Conservation (phyloP, 2,888 invertebrate genomes). For the Odontomyia ornata region DNA sequence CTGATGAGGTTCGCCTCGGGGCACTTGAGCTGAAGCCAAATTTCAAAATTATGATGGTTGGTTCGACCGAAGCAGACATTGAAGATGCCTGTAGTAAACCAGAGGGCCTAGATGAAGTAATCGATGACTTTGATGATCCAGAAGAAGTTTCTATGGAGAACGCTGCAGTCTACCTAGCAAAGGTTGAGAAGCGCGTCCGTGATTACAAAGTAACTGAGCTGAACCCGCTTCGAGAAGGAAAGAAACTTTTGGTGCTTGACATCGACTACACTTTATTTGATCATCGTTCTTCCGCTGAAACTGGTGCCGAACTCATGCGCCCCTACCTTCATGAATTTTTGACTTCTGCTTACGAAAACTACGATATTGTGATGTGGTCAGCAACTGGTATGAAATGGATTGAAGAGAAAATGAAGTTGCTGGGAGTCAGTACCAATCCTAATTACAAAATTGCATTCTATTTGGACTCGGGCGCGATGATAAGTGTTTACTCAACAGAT, state of each 20-base stretch:
- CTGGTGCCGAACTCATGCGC: slow-evolving; percentile 87
- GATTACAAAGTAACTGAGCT: slow-evolving; percentile 85
- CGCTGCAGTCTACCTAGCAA: slow-evolving; percentile 75
- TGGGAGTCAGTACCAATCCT: slow-evolving; percentile 84
- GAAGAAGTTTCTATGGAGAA: slow-evolving; percentile 69
- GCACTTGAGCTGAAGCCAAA: slow-evolving; percentile 83
- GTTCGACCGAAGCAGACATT: slow-evolving; percentile 91
- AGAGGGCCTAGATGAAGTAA: slow-evolving; percentile 82
- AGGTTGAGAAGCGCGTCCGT: slow-evolving; percentile 83
- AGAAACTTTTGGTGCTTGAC: slow-evolving; percentile 91
- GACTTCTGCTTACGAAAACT: slow-evolving; percentile 84
- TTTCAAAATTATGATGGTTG: slow-evolving; percentile 97
- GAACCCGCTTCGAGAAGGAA: slow-evolving; percentile 83
- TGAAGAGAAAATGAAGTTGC: slow-evolving; percentile 92
- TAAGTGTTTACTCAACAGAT: slow-evolving; percentile 88
- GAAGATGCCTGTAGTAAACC: slow-evolving; percentile 84
- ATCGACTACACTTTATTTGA: slow-evolving; percentile 98
- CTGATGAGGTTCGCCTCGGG: slow-evolving; percentile 79
- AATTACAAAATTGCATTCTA: slow-evolving; percentile 93
- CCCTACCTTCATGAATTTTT: slow-evolving; percentile 96
- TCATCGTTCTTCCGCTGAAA: slow-evolving; percentile 91
- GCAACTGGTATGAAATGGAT: slow-evolving; percentile 99
- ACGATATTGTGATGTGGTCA: slow-evolving; percentile 98
- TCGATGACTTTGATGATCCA: slow-evolving; percentile 91
- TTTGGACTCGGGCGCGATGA: slow-evolving; percentile 93